Percentiles rank a stretch among this genome's conserved stretches.
These are phyloP conservation scores for Rhynchonycteris naso DNA, from an alignment of 2,797 vertebrate species.

Conservation along the genomic window DNA sequence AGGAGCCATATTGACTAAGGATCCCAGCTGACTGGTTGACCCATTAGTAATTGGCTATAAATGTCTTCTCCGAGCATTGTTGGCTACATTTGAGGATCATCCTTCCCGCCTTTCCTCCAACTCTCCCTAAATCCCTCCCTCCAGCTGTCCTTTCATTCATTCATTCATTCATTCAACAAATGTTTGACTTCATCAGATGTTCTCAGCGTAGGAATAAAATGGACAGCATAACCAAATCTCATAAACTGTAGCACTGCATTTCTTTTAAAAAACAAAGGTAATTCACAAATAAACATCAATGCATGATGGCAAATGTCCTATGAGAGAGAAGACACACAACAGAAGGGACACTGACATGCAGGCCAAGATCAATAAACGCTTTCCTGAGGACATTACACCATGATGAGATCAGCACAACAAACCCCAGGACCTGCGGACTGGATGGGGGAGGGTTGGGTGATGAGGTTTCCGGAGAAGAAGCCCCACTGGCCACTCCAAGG, in stretches of 20 bases:
- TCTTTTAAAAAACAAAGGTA: background rate
- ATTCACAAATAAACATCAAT: background rate
- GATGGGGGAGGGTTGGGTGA: fast-evolving
- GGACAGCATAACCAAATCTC: background rate
- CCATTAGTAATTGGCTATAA: background rate
- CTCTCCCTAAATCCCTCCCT: background rate
- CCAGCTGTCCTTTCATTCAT: background rate
- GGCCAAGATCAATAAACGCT: background rate
- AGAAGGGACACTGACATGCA: background rate
- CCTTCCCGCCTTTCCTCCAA: background rate
- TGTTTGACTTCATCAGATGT: background rate
- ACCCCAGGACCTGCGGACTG: background rate
- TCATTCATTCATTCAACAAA: background rate
- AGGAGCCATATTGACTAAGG: background rate
- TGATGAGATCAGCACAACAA: background rate
- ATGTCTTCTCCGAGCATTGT: background rate
- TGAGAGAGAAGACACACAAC: background rate
- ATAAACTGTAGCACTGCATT: background rate
- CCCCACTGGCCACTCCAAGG: too few relatives aligned
- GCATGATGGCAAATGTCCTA: background rate
- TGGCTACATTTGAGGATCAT: background rate
- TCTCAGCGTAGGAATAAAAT: background rate
- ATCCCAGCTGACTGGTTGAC: background rate
- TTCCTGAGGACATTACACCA: background rate
- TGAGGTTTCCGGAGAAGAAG: background rate